These are phyloP conservation scores for Pammene aurita DNA, from an alignment of 2,888 invertebrate species.

Conservation along the genomic window DNA sequence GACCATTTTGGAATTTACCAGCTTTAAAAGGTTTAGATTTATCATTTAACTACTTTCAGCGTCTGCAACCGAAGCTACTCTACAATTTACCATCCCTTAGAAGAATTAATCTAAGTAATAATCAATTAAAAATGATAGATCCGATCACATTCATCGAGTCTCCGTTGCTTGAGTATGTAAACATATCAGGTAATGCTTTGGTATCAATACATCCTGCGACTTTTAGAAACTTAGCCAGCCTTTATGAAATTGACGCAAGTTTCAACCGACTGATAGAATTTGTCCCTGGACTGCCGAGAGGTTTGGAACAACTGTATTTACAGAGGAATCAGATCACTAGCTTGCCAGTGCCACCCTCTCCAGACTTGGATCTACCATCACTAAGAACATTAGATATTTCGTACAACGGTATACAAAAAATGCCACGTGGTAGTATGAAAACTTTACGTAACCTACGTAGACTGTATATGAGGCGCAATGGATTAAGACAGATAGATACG, in stretches of 20 bases:
- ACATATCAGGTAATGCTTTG: constrained; percentile 90
- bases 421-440: constrained; percentile 86
- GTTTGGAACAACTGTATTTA: constrained; percentile 89
- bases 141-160: constrained; percentile 89
- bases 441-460: constrained; percentile 86
- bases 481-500: constrained; percentile 87
- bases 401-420: constrained; percentile 88
- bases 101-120: constrained; percentile 89
- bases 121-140: constrained; percentile 87
- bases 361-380: constrained; percentile 88
- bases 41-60: constrained; percentile 88
- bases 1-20: constrained; percentile 93
- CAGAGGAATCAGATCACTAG: constrained; percentile 87
- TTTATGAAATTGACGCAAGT: constrained; percentile 91
- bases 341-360: constrained; percentile 86
- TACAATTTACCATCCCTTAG: constrained; percentile 89
- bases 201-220: constrained; percentile 89
- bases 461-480: constrained; percentile 89
- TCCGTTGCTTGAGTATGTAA: constrained; percentile 89
- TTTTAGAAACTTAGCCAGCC: constrained; percentile 87
- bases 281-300: constrained; percentile 90
- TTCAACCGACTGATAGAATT: constrained; percentile 88
- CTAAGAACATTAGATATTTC: constrained; percentile 89
- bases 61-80: constrained; percentile 88
- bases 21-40: constrained; percentile 92